These are phyloP conservation scores for Metridium senile DNA, from an alignment of 92 coral and sea anemone genomes.

Conservation along the genomic window DNA sequence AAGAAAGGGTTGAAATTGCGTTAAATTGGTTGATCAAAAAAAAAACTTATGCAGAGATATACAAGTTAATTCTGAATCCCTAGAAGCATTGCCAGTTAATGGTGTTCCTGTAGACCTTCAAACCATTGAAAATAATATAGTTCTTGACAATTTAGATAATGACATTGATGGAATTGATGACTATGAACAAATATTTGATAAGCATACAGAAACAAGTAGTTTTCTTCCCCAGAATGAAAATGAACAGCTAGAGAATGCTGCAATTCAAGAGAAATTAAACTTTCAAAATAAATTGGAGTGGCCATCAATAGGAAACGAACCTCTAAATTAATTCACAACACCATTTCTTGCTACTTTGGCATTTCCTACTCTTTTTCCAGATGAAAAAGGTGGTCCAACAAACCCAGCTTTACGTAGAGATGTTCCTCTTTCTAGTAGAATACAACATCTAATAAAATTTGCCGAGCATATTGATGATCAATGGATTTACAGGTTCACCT, in stretches of 20 bases:
- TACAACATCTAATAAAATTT: conserved; percentile 40
- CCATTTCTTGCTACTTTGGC: conserved; percentile 26
- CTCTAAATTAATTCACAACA: conserved; percentile 24
- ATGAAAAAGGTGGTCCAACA: conserved; percentile 37
- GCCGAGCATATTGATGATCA: conserved; percentile 10
- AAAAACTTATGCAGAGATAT: conserved; percentile 30
- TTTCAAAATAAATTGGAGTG: too few relatives aligned
- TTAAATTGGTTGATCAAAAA: conserved; percentile 25
- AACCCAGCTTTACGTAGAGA: conserved; percentile 30
- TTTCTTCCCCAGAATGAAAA: conserved; percentile 40
- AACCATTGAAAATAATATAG: conserved; percentile 21
- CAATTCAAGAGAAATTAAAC: conserved; percentile 12
- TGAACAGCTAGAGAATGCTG: conserved; percentile 33
- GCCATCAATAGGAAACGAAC: conserved; percentile 10
- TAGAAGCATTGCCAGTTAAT: conserved; percentile 45
- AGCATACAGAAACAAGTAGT: conserved; percentile 39
- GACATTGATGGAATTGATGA: conserved; percentile 10
- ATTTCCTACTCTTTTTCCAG: conserved; percentile 39
- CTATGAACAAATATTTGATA: conserved; percentile 23
- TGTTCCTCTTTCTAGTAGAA: conserved; percentile 19
- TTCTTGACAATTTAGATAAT: conserved; percentile 21
- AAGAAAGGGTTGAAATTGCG: conserved; percentile 31
- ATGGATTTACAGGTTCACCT: conserved; percentile 34
- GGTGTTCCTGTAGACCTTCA: conserved; percentile 44
- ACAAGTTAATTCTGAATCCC: conserved; percentile 10